These are phyloP conservation scores for Australoheros facetus DNA, from an alignment of 2,797 vertebrate species.

Conservation along the genomic window DNA sequence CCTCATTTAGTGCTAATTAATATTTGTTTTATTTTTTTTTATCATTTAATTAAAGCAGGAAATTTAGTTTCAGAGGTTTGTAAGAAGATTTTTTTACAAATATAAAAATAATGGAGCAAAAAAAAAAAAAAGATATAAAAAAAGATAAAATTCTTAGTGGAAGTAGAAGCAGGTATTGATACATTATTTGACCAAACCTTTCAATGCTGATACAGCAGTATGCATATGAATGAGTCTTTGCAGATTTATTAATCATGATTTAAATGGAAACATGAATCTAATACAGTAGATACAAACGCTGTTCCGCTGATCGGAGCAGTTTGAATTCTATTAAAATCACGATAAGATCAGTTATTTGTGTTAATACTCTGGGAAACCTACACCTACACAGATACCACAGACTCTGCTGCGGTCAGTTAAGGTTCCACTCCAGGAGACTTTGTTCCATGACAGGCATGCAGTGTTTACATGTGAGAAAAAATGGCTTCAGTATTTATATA, in stretches of 20 bases:
- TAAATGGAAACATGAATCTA: too few relatives aligned
- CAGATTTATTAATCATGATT: too few relatives aligned
- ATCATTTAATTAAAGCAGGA: neutral
- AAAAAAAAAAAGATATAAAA: neutral
- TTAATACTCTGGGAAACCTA: neutral
- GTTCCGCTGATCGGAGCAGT: neutral
- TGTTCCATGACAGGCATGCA: neutral
- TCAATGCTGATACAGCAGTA: neutral
- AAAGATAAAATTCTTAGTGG: too few relatives aligned
- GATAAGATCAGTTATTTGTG: neutral
- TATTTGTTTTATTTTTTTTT: too few relatives aligned
- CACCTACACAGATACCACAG: neutral
- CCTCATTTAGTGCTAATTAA: too few relatives aligned
- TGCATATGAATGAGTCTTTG: too few relatives aligned
- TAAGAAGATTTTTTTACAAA: neutral
- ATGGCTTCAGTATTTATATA: neutral
- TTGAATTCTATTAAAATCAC: fast-evolving
- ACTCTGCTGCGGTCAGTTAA: neutral
- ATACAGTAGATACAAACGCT: neutral
- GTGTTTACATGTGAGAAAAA: neutral
- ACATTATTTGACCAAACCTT: neutral
- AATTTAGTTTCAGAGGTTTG: neutral
- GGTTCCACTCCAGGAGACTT: neutral
- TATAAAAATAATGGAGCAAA: neutral
- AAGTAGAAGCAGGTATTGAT: too few relatives aligned